A percentile compares a stretch with the other conserved stretches of the same genome.
These are phyloP conservation scores for Spheniscus mendiculus DNA, from an alignment of 2,113 vertebrate genomes.

Conservation along the genomic window DNA sequence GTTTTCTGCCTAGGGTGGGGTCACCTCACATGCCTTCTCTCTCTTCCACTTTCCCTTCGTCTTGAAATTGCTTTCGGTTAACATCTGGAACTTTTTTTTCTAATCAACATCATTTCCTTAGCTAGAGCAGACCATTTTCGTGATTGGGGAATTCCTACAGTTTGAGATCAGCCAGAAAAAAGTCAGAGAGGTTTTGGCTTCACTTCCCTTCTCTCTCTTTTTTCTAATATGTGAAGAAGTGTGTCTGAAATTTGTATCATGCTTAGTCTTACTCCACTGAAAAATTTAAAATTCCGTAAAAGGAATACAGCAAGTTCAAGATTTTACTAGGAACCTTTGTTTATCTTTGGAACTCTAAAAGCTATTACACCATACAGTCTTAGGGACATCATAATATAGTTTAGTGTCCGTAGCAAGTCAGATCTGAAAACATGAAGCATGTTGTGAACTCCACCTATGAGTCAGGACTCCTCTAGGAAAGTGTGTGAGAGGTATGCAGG, in stretches of 20 bases:
- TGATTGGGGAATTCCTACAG: conserved; percentile 58
- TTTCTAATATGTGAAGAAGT: not conserved
- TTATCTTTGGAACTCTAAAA: not conserved
- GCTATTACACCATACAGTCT: accelerated
- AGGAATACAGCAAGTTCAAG: not conserved
- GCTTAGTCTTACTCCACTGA: not conserved
- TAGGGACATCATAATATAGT: not conserved
- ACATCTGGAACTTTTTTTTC: conserved; percentile 59
- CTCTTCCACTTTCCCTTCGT: not conserved
- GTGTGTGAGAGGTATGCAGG: not conserved
- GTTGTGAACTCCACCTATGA: not conserved
- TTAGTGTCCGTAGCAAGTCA: not conserved
- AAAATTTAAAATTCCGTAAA: not conserved
- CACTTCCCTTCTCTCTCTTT: not conserved
- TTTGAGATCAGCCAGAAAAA: conserved; percentile 51
- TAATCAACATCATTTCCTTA: conserved; percentile 51
- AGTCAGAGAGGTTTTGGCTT: conserved; percentile 42
- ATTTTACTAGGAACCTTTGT: not conserved
- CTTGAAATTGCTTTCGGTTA: not conserved
- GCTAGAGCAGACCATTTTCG: conserved; percentile 8
- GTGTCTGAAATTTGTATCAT: conserved; percentile 30
- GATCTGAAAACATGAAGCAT: not conserved
- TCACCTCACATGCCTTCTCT: not conserved
- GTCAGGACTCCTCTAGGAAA: not conserved
- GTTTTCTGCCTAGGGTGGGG: not conserved